Percentiles rank a stretch among this genome's conserved stretches.
Evolutionary conservation across 2,888 invertebrate species (phyloP).

Genomic region (Campopleginae sp.): DNA sequence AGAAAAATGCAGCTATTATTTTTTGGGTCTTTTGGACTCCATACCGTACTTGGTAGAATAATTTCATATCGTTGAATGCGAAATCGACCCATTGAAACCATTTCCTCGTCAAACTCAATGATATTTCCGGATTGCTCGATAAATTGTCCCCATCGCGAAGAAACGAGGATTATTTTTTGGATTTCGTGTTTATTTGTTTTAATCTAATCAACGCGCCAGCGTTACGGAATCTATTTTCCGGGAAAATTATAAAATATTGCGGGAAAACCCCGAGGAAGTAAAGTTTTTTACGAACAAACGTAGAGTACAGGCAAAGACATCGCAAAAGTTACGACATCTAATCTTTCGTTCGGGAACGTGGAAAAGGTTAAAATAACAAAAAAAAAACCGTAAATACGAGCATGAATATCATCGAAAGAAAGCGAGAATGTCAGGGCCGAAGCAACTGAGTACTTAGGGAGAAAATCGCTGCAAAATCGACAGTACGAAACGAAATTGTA

Average conservation of each 20-base stretch:
- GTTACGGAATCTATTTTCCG: background rate
- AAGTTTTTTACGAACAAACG: background rate
- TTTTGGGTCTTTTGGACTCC: background rate
- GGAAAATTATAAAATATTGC: background rate
- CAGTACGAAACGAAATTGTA: background rate
- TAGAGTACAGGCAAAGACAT: background rate
- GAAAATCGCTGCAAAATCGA: background rate
- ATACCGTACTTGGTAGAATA: background rate
- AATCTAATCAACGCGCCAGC: background rate
- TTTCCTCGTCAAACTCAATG: background rate
- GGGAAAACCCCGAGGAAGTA: background rate
- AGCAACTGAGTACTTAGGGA: background rate
- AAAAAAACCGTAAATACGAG: background rate
- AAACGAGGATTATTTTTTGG: background rate
- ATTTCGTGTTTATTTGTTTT: background rate
- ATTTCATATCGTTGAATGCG: background rate
- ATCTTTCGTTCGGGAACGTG: background rate
- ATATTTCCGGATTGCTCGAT: background rate
- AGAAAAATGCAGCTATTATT: background rate
- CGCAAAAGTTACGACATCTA: background rate
- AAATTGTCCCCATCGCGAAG: background rate
- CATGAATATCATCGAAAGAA: background rate
- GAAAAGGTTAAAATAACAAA: background rate
- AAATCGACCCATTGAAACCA: background rate
- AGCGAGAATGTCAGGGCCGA: background rate